Conservation (phyloP, 2,888 invertebrate species). For the Acholoe squamosa region DNA sequence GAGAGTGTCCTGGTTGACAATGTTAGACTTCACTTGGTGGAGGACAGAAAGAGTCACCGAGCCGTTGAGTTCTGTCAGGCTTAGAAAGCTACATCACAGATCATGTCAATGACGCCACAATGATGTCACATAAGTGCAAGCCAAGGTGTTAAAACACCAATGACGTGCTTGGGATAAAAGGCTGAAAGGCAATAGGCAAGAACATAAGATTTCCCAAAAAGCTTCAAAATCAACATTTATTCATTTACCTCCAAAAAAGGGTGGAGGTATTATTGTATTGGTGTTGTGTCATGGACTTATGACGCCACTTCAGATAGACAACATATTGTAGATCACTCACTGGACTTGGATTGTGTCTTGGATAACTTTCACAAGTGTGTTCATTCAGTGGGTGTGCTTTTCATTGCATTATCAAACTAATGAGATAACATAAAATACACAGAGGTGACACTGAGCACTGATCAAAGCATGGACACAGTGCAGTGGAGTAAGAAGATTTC, state of each 20-base stretch:
- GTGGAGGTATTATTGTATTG: not conserved
- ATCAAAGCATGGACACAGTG: too few relatives aligned
- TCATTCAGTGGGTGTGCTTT: not conserved
- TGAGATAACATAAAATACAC: too few relatives aligned
- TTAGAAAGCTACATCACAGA: not conserved
- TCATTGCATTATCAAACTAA: too few relatives aligned
- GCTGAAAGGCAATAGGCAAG: too few relatives aligned
- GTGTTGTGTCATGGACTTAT: too few relatives aligned
- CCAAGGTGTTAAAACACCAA: too few relatives aligned
- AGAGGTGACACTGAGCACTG: too few relatives aligned
- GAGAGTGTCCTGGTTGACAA: slow-evolving; percentile 81
- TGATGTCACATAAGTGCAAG: not conserved
- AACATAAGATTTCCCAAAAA: too few relatives aligned
- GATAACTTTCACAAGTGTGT: not conserved
- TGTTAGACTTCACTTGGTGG: slow-evolving; percentile 79
- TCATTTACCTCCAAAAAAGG: not conserved
- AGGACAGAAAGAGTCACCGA: slow-evolving; percentile 74
- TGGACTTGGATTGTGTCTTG: too few relatives aligned
- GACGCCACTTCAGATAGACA: too few relatives aligned
- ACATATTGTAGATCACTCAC: too few relatives aligned
- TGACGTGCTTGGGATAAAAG: not conserved
- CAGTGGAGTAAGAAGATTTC: too few relatives aligned
- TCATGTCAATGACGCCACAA: not conserved
- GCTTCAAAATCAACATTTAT: not conserved
- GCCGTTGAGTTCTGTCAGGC: slow-evolving; percentile 66